Percentiles rank a stretch among this genome's conserved stretches.
phyloP scores from a whole-genome alignment of 2,888 invertebrate genomes.

The Drosophila bunnanda region DNA sequence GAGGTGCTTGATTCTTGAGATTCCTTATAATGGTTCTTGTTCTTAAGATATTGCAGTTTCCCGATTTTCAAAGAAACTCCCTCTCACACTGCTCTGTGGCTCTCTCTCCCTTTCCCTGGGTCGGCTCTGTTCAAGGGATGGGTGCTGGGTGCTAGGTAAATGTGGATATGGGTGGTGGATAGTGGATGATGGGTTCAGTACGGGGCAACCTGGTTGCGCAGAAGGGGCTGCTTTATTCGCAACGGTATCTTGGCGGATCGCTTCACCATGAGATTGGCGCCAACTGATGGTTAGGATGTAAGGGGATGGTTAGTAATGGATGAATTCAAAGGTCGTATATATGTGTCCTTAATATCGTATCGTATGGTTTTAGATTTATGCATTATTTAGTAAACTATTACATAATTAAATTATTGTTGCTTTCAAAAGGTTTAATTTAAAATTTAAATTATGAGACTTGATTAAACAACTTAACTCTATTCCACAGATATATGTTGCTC shows the following conservation, averaged over 20 bases:
- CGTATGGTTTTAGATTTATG: background rate
- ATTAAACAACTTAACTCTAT: background rate
- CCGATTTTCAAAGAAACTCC: background rate
- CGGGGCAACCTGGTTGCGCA: conserved; percentile 1
- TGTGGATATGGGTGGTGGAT: background rate
- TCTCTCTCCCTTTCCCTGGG: conserved; percentile 20
- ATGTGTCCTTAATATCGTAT: conserved; percentile 1
- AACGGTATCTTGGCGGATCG: conserved; percentile 4
- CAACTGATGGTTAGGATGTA: conserved; percentile 23
- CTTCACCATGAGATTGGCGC: conserved; percentile 18
- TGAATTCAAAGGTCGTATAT: background rate
- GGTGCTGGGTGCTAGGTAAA: conserved; percentile 7
- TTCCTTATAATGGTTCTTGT: background rate
- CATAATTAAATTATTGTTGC: background rate
- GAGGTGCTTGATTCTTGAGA: background rate
- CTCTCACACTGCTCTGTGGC: conserved; percentile 13
- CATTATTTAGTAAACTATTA: background rate
- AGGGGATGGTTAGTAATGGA: background rate
- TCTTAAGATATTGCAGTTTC: background rate
- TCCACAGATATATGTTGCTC: background rate
- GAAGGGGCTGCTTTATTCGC: conserved; percentile 12
- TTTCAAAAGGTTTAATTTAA: background rate
- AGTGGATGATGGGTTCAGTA: background rate
- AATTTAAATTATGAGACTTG: background rate
- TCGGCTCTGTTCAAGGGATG: conserved; percentile 9